These are phyloP conservation scores for Lagopus muta DNA, from an alignment of 2,113 vertebrate genomes.

Conservation along the genomic window DNA sequence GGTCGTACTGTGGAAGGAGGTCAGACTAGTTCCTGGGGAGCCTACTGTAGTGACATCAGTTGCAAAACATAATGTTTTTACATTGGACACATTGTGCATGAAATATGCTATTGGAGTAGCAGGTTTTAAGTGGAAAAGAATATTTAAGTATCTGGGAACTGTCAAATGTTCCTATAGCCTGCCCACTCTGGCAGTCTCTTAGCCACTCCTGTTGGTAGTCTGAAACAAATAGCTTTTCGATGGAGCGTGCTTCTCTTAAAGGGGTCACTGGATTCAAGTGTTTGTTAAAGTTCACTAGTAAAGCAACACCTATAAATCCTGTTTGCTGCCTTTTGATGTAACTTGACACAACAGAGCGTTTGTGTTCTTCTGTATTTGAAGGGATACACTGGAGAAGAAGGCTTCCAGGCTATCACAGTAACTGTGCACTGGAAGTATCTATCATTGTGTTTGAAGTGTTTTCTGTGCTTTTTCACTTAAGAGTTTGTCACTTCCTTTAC, in stretches of 20 bases:
- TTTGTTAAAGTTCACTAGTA: neutral
- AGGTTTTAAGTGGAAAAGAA: neutral
- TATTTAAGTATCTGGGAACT: neutral
- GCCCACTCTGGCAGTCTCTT: neutral
- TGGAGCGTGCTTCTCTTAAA: neutral
- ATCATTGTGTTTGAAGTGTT: neutral
- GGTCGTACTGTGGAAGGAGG: neutral
- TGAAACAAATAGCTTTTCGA: neutral
- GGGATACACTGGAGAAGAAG: neutral
- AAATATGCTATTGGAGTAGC: neutral
- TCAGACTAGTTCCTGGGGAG: accelerated
- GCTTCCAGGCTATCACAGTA: neutral
- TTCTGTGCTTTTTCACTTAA: neutral
- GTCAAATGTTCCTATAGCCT: neutral
- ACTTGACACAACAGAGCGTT: neutral
- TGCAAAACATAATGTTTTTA: accelerated
- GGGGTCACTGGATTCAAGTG: neutral
- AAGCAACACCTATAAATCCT: neutral
- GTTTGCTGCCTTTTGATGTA: neutral
- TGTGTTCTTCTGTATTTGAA: neutral
- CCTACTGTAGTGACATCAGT: neutral
- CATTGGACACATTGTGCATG: accelerated
- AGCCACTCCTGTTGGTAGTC: neutral
- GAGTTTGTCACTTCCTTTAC: neutral
- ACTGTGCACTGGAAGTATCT: neutral